Evolutionary conservation across 1,140 invertebrate genomes (phyloP), one percentile per base, ranked within the genome.

Genomic region (Colletes latitarsis): DNA sequence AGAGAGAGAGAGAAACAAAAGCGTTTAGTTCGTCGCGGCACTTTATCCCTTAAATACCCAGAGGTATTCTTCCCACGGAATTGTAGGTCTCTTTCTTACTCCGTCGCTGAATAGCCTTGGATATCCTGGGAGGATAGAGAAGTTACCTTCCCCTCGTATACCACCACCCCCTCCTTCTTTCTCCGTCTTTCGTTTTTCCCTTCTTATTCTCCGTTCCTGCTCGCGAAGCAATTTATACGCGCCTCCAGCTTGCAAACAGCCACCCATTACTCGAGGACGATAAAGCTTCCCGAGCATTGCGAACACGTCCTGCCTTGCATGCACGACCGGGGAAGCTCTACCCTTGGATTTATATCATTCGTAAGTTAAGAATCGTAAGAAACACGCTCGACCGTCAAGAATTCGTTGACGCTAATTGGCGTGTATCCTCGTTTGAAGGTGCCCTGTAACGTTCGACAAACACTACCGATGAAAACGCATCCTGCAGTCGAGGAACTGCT

Each of bases 11-110:
- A 46, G 19, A 66, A 19, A 74, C 76, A 73, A 74, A 81, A 82
- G 77, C 87, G 83, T 88, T 88, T 88, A 88, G 87, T 86, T 83
- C 67, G 72, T 53, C 39, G 77, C 79, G 76, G 80, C 84, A 84
- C 82, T 88, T 88, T 88, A 88, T 88, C 82, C 77, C 82, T 88
- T 88, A 88, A 88, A 88, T 88, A 88, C 87, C 87, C 87, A 88
- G 84, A 86, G 87, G 87, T 88, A 88, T 88, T 88, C 87, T 88
- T 86, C 84, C 79, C 84, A 82, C 70, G 82, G 82, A 88, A 88
- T 88, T 86, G 82, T 88, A 80, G 81, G 80, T 88, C 76, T 86
- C 53, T 57, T 76, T 84, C 75, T 79, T 81, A 72, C 82, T 58
- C 58, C n/a, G 58, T 69, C 58, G 76, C 72, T 80, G 82, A 82